Evolutionary conservation across 2,888 invertebrate species (phyloP).

Genomic region (Spatulosminthurus flaviceps): DNA sequence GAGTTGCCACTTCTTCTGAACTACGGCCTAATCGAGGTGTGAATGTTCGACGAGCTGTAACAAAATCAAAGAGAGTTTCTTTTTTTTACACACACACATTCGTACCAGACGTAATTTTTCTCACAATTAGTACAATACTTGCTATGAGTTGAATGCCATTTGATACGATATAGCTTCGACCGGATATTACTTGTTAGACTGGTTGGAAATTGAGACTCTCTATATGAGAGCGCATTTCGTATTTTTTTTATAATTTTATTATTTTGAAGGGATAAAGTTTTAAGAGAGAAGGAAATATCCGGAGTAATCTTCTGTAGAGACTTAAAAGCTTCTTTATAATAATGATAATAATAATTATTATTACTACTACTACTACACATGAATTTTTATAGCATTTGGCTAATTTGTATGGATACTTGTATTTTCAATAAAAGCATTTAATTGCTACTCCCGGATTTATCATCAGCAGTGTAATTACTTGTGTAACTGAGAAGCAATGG

Average conservation of each 20-base stretch:
- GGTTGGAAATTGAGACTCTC: slow-evolving; percentile 16
- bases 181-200: slow-evolving; percentile 33
- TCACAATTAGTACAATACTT: slow-evolving; percentile 14
- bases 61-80: not conserved
- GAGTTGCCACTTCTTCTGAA: slow-evolving; percentile 18
- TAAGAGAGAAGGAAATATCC: not conserved
- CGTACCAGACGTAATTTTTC: too few relatives aligned
- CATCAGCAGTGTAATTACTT: not conserved
- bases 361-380: not conserved
- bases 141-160: not conserved
- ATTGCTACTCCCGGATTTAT: not conserved
- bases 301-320: slow-evolving; percentile 7
- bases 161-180: not conserved
- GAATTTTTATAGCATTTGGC: not conserved
- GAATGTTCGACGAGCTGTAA: slow-evolving; percentile 41
- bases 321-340: not conserved
- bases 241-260: too few relatives aligned
- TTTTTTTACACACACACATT: slow-evolving; percentile 4
- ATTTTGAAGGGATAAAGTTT: too few relatives aligned
- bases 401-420: slow-evolving; percentile 18
- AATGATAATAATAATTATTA: not conserved
- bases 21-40: slow-evolving; percentile 40
- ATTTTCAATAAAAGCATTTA: slow-evolving; percentile 19
- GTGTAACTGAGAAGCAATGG: slow-evolving; percentile 13
- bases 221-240: too few relatives aligned